Evolutionary conservation across 1,140 invertebrate species (phyloP).

Genomic region (Trichonephila clavipes): DNA sequence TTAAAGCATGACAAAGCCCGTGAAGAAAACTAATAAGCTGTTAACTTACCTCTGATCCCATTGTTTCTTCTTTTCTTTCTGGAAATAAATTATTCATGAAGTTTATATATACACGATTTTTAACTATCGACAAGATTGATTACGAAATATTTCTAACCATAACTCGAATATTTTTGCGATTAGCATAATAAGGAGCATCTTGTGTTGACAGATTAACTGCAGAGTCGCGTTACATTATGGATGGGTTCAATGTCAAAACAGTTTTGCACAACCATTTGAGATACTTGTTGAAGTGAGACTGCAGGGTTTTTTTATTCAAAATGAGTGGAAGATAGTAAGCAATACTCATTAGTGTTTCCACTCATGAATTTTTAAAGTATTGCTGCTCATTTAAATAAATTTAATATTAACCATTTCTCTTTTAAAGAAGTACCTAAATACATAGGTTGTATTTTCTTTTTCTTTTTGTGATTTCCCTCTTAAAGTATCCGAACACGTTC

Average conservation of each 20-base stretch:
- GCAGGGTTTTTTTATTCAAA: too few relatives aligned
- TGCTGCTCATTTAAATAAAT: too few relatives aligned
- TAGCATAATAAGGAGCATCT: conserved; percentile 4
- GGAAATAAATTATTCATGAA: conserved; percentile 8
- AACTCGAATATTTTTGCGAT: background rate
- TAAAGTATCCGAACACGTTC: too few relatives aligned
- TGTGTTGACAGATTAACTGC: conserved; percentile 16
- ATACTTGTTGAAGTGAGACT: background rate
- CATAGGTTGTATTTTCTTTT: too few relatives aligned
- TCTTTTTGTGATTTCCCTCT: too few relatives aligned
- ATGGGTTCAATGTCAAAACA: background rate
- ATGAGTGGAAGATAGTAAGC: too few relatives aligned
- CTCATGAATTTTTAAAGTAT: too few relatives aligned
- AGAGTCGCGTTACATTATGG: background rate
- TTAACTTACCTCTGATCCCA: background rate
- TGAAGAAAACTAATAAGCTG: background rate
- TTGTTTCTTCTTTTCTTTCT: background rate
- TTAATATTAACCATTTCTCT: too few relatives aligned
- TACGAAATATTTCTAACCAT: background rate
- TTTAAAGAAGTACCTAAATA: too few relatives aligned
- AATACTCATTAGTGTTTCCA: too few relatives aligned
- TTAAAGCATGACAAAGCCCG: background rate
- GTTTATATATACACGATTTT: conserved; percentile 19
- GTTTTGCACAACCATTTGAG: background rate
- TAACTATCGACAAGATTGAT: conserved; percentile 3